These are phyloP conservation scores for Corythornis vintsioides DNA, from an alignment of 2,113 vertebrate genomes.

Conservation along the genomic window DNA sequence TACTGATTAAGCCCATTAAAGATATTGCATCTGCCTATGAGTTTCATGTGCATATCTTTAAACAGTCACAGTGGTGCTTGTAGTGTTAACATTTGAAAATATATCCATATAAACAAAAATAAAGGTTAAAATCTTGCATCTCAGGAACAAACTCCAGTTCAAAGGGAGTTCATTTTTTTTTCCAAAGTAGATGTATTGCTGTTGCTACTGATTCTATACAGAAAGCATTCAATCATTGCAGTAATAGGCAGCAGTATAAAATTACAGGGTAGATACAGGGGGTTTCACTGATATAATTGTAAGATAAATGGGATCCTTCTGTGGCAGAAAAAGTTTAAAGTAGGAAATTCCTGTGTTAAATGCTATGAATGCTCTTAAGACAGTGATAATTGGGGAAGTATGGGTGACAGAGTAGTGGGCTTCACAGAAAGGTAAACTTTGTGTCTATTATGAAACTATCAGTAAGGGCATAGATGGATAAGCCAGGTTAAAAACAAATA, in stretches of 20 bases:
- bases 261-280: background rate
- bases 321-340: background rate
- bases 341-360: background rate
- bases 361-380: background rate
- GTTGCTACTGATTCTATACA: background rate
- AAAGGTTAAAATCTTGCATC: background rate
- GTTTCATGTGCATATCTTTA: background rate
- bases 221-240: background rate
- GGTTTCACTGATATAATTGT: background rate
- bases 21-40: background rate
- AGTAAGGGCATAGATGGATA: background rate
- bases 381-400: background rate
- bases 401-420: background rate
- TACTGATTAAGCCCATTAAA: background rate
- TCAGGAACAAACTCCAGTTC: background rate
- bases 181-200: background rate
- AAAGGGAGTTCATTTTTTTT: background rate
- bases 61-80: background rate
- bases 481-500: background rate
- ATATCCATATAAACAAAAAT: background rate
- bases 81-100: background rate
- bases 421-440: background rate
- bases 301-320: background rate
- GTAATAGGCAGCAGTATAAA: background rate
- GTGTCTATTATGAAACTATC: background rate